Evolutionary conservation across 1,140 invertebrate species (phyloP).

Genomic region (Acyrthosiphon pisum): DNA sequence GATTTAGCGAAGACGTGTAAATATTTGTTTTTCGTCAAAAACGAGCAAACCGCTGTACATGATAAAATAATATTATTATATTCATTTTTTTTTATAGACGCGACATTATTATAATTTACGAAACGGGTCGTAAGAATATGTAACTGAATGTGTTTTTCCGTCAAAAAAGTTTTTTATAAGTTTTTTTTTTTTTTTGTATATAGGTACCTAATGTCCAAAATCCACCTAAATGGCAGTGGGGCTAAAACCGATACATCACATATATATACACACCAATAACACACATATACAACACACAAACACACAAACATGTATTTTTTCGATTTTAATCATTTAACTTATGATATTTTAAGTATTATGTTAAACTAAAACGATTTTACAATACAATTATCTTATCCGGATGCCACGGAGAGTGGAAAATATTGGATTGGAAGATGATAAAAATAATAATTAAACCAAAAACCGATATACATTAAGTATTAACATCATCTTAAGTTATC

Average conservation of each 20-base stretch:
- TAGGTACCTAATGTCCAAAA: slow-evolving; percentile 52
- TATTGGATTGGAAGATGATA: not conserved
- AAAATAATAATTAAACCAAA: not conserved
- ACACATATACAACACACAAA: not conserved
- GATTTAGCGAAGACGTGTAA: not conserved
- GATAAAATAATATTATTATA: not conserved
- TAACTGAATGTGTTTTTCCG: not conserved
- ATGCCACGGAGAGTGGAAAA: not conserved
- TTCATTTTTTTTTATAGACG: not conserved
- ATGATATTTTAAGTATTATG: not conserved
- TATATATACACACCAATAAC: not conserved
- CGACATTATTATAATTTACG: not conserved
- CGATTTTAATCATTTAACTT: not conserved
- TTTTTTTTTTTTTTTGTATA: slow-evolving; percentile 45
- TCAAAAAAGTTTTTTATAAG: not conserved
- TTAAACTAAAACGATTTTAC: slow-evolving; percentile 6
- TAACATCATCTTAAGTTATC: not conserved
- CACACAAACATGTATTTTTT: not conserved
- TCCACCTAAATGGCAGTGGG: slow-evolving; percentile 52
- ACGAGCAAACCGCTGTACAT: not conserved
- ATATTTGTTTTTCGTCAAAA: not conserved
- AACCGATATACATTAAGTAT: not conserved
- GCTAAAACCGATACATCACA: slow-evolving; percentile 7
- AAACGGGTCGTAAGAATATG: not conserved
- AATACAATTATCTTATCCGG: not conserved